These are phyloP conservation scores for Pangasius sanitwongsei DNA, from an alignment of 2,797 vertebrate species.

Conservation along the genomic window DNA sequence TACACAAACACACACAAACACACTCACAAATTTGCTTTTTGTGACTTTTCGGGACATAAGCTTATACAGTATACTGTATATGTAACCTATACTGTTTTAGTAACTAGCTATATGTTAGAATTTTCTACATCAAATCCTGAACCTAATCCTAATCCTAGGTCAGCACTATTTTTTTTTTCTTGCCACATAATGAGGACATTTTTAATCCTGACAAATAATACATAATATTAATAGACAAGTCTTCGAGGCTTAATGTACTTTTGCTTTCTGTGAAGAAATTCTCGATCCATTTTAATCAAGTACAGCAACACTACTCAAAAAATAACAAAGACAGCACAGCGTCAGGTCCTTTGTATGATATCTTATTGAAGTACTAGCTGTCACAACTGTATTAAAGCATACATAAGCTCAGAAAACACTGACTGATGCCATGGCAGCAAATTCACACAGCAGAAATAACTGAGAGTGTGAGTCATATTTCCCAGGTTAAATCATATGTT, in stretches of 20 bases:
- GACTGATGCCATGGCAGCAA: constrained; percentile 29
- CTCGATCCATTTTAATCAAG: background rate
- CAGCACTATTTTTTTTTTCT: background rate
- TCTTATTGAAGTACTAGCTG: constrained; percentile 5
- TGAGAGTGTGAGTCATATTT: constrained; percentile 20
- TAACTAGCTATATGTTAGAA: background rate
- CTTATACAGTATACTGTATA: background rate
- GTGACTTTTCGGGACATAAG: background rate
- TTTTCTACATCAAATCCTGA: background rate
- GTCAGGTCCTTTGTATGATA: constrained; percentile 18
- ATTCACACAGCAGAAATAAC: constrained; percentile 22
- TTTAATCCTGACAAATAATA: background rate
- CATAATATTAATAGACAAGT: background rate
- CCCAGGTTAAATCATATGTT: constrained; percentile 46
- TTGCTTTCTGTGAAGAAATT: background rate
- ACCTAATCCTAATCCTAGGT: background rate
- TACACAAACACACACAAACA: background rate
- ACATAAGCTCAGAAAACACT: constrained; percentile 33
- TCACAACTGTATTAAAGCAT: constrained; percentile 27
- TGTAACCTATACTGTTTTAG: background rate
- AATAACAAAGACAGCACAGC: constrained; percentile 11
- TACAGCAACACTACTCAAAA: background rate
- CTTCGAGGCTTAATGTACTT: background rate
- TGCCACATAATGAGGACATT: background rate
- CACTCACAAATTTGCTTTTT: background rate